phyloP scores from a whole-genome alignment of 2,888 invertebrate genomes.

The Tachina lurida region DNA sequence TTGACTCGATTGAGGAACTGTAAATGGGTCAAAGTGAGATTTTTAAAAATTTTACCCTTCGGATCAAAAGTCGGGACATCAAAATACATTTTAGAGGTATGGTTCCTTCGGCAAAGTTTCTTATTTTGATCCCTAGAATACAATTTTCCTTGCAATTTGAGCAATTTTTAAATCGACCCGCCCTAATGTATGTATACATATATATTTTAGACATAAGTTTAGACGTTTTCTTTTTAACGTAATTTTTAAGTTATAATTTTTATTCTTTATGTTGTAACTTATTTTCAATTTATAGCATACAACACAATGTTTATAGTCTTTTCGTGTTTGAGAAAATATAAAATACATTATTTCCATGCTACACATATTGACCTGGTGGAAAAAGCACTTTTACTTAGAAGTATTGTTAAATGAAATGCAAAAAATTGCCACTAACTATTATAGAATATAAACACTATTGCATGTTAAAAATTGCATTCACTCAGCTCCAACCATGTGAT shows the following conservation, averaged over 20 bases:
- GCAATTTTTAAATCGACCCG: too few species aligned
- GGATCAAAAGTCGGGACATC: too few species aligned
- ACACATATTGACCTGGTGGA: conserved; percentile 44
- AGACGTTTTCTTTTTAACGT: conserved; percentile 23
- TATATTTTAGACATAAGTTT: conserved; percentile 28
- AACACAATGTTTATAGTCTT: conserved; percentile 73
- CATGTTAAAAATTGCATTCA: conserved; percentile 43
- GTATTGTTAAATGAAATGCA: conserved; percentile 62
- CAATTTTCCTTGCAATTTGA: too few species aligned
- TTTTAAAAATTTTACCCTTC: too few species aligned
- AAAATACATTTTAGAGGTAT: too few species aligned
- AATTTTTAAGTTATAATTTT: conserved; percentile 40
- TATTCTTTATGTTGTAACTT: conserved; percentile 28
- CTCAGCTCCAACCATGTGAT: conserved; percentile 35
- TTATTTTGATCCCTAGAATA: too few species aligned
- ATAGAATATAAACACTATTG: conserved; percentile 58
- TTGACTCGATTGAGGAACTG: too few species aligned
- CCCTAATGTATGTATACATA: too few species aligned
- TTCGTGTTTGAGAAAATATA: conserved; percentile 76
- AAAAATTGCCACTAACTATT: conserved; percentile 59
- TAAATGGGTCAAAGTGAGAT: too few species aligned
- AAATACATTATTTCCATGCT: conserved; percentile 58
- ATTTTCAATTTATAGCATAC: conserved; percentile 51
- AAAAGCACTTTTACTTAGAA: conserved; percentile 7
- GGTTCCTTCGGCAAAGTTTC: too few species aligned